These are phyloP conservation scores for Synanthedon tipuliformis DNA, from an alignment of 2,888 invertebrate species.

Conservation along the genomic window DNA sequence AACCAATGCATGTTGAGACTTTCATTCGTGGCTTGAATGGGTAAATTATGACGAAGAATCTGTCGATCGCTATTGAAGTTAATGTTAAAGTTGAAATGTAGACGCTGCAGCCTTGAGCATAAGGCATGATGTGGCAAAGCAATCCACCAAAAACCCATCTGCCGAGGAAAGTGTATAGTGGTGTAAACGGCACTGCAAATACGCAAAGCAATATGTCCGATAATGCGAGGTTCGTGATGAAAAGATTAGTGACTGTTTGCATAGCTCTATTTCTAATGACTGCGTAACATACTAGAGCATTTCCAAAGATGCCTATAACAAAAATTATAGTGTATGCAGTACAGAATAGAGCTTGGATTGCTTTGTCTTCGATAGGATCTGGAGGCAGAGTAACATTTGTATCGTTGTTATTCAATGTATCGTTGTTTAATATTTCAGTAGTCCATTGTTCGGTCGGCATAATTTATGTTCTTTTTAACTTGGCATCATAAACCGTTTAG, in stretches of 20 bases:
- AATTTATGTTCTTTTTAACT: slow-evolving; percentile 39
- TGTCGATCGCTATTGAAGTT: slow-evolving; percentile 92
- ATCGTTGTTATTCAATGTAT: slow-evolving; percentile 21
- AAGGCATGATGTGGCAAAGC: slow-evolving; percentile 87
- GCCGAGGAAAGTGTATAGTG: slow-evolving; percentile 84
- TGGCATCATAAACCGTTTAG: slow-evolving; percentile 49
- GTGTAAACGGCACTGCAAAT: slow-evolving; percentile 90
- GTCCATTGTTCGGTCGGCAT: slow-evolving; percentile 55
- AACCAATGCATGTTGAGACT: slow-evolving; percentile 77
- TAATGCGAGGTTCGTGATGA: slow-evolving; percentile 90
- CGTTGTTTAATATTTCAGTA: slow-evolving; percentile 28
- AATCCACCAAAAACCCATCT: slow-evolving; percentile 87
- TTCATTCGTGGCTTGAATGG: slow-evolving; percentile 88
- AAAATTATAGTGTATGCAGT: slow-evolving; percentile 83
- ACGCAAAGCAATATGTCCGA: slow-evolving; percentile 88
- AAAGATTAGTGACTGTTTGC: slow-evolving; percentile 93
- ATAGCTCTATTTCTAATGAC: slow-evolving; percentile 86
- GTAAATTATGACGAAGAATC: slow-evolving; percentile 90
- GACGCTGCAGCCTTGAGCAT: slow-evolving; percentile 87
- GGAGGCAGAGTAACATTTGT: slow-evolving; percentile 22
- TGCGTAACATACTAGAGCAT: slow-evolving; percentile 87
- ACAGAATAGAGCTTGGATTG: slow-evolving; percentile 80
- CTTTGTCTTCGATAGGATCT: slow-evolving; percentile 74
- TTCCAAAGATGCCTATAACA: slow-evolving; percentile 83
- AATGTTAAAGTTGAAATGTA: slow-evolving; percentile 91